Percentiles rank a stretch among this genome's conserved stretches.
phyloP scores from a whole-genome alignment of 2,888 invertebrate species.

The Agrotis segetum region DNA sequence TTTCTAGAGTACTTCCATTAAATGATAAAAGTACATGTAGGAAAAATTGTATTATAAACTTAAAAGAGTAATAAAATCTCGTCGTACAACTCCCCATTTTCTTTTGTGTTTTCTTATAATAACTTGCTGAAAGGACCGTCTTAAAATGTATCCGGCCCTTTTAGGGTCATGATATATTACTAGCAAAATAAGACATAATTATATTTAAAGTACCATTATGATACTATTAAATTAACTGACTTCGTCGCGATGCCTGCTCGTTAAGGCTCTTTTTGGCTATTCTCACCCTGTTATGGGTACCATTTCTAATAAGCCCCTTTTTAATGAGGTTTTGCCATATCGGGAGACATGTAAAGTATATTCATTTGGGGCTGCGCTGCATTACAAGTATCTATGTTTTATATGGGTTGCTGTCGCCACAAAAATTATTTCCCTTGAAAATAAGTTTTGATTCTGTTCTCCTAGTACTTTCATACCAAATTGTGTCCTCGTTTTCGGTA shows the following conservation, averaged over 20 bases:
- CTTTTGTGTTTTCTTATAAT: conserved; percentile 47
- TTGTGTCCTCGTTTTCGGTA: no score
- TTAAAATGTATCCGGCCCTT: conserved; percentile 41
- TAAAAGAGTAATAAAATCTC: conserved; percentile 31
- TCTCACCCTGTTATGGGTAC: conserved; percentile 52
- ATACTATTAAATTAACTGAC: conserved; percentile 59
- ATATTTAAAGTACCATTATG: conserved; percentile 55
- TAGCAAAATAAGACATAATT: conserved; percentile 53
- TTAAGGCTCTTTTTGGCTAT: conserved; percentile 48
- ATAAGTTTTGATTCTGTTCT: no score
- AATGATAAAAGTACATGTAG: conserved; percentile 12
- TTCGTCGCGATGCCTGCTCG: conserved; percentile 41
- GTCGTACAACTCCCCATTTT: conserved; percentile 26
- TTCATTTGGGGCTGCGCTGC: conserved; percentile 15
- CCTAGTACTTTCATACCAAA: no score
- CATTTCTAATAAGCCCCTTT: conserved; percentile 51
- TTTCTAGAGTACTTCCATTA: conserved; percentile 12
- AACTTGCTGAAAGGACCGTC: conserved; percentile 44
- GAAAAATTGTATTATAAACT: conserved; percentile 3
- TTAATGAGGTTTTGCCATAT: conserved; percentile 50
- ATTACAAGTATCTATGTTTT: background rate
- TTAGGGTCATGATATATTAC: conserved; percentile 44
- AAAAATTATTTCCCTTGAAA: no score
- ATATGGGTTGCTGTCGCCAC: no score
- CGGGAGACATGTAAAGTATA: conserved; percentile 10